Conservation (phyloP, 2,888 invertebrate genomes). For the Drosophila neotestacea region DNA sequence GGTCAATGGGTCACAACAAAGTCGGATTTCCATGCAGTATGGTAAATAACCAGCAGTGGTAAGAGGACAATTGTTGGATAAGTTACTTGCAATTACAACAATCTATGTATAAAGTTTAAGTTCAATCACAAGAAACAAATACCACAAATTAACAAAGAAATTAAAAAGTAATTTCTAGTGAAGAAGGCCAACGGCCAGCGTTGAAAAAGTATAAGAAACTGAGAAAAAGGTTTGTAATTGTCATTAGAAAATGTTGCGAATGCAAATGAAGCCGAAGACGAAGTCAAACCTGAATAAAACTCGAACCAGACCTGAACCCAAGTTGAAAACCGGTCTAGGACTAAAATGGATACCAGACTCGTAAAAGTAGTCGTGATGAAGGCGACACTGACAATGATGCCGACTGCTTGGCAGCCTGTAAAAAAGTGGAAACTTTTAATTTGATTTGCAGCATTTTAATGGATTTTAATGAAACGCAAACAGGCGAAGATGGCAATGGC, state of each 20-base stretch:
- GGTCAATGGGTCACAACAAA: conserved; percentile 71
- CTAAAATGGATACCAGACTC: conserved; percentile 21
- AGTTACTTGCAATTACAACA: conserved; percentile 17
- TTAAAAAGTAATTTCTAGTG: conserved; percentile 75
- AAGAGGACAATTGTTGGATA: not conserved
- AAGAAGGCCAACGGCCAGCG: conserved; percentile 12
- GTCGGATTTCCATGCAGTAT: conserved; percentile 23
- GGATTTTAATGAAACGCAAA: conserved; percentile 82
- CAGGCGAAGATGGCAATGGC: conserved; percentile 61
- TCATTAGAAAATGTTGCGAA: conserved; percentile 66
- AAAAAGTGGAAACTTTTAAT: conserved; percentile 79
- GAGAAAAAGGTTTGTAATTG: conserved; percentile 70
- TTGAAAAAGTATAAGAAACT: too few species aligned
- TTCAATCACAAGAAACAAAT: conserved; percentile 28
- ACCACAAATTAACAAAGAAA: conserved; percentile 70
- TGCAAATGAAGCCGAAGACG: conserved; percentile 65
- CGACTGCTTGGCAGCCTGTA: conserved; percentile 45
- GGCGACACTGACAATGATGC: conserved; percentile 60
- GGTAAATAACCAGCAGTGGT: not conserved
- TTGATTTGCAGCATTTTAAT: conserved; percentile 83
- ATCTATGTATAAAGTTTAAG: conserved; percentile 5
- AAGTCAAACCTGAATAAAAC: not conserved
- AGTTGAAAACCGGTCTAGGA: conserved; percentile 6
- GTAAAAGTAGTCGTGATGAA: conserved; percentile 55
- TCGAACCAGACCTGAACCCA: not conserved